Evolutionary conservation across 1,140 invertebrate genomes (phyloP).

Genomic region (Macrocentrus cingulum): DNA sequence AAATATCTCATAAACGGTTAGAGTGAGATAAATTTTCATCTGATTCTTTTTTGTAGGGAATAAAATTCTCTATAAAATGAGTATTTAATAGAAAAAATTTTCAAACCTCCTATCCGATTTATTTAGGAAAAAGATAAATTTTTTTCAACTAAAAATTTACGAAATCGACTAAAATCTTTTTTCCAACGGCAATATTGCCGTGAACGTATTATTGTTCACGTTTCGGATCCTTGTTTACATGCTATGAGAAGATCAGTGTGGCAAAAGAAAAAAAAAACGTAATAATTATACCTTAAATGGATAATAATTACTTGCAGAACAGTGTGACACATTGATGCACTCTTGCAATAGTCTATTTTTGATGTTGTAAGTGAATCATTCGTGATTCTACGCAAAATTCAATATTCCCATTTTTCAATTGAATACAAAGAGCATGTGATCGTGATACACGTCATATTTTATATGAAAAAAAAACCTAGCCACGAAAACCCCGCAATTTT

Average conservation of each 20-base stretch:
- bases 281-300: slow-evolving; percentile 18
- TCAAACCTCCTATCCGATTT: too few species aligned
- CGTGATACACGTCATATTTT: slow-evolving; percentile 16
- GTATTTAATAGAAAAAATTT: too few species aligned
- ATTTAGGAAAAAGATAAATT: too few species aligned
- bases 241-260: slow-evolving; percentile 1
- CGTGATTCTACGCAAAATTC: slow-evolving; percentile 37
- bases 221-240: slow-evolving; percentile 15
- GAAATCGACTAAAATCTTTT: not conserved
- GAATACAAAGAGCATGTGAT: slow-evolving; percentile 8
- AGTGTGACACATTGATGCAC: slow-evolving; percentile 46
- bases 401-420: slow-evolving; percentile 15
- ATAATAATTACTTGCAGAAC: slow-evolving; percentile 46
- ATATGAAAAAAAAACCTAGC: slow-evolving; percentile 2
- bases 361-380: slow-evolving; percentile 54
- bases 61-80: too few species aligned
- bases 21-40: too few species aligned
- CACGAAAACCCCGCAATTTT: too few species aligned
- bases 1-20: too few species aligned
- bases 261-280: slow-evolving; percentile 2
- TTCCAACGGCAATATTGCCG: slow-evolving; percentile 6
- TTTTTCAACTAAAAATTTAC: too few species aligned
- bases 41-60: too few species aligned
- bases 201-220: slow-evolving; percentile 15
- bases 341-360: slow-evolving; percentile 57